Evolutionary conservation across 92 coral and sea anemone genomes (phyloP), one percentile per base, ranked within the genome.

Genomic region (Hydrozoanthus gracilis): DNA sequence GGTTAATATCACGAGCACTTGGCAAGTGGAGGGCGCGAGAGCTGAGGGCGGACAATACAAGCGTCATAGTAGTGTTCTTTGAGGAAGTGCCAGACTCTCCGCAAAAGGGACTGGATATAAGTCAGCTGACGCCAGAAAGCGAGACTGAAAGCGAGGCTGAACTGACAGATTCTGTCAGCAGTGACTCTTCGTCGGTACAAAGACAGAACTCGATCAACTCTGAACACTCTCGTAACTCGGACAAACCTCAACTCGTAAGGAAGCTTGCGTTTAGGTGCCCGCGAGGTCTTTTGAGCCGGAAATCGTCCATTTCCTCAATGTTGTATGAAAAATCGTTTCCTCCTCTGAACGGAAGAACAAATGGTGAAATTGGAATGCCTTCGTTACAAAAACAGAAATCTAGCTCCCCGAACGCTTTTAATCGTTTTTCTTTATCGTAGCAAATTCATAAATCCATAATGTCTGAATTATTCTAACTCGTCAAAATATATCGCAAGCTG

Each of bases 31-130:
- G 99, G 35, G 98, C 93, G 5, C 86, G 93, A 61, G 93, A 93
- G 15, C 87, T 96, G 12, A 91, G 99, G 15, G 98, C 99, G 11
- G 99, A 96, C 82, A 96, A 96, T 82, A 96, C 99, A 0, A 93
- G 96, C 67, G 98, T 82, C 8, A 93, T 96, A 71, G 96, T 96
- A 2, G 93, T 95, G 3, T 92, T 91, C 92, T 96, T 96, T 44
- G 99, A 96, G 48, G 99, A 96, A 49, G 88, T 87, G 3, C 91
- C 88, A 12, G 86, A 85, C 46, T 70, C 90, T n/a, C 83, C 91
- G 3, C 69, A 82, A 14, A 86, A 78, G 65, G 88, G 84, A 71
- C 80, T 46, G 69, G 87, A 65, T 15, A 87, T 86, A 12, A 84
- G 51, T 16, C 91, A 87, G 87, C 20, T 76, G 73, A 88, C 96